Base-by-base conservation (phyloP, 1,140 invertebrate species). In the Drosophila eugracilis region DNA sequence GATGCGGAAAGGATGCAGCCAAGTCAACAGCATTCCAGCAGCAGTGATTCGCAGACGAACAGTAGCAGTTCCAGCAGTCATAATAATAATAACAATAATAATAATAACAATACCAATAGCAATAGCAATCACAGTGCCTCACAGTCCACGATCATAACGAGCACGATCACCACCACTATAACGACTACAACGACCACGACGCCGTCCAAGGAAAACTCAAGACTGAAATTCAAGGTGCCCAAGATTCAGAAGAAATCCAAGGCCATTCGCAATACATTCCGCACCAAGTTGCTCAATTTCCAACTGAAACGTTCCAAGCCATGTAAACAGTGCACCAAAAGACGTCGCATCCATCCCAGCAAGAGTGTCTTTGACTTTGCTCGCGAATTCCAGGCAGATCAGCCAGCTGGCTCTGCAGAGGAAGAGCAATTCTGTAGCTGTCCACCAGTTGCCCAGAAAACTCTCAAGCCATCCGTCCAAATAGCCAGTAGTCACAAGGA, bases 191-290 rank as follows among this genome's bases (percentile, higher is more conserved):
- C 74, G 24, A 52, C 69, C 14, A 66, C 69, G 45, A 89, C 74
- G 66, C 89, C 89, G 84, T 89, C 89, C 89, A 90, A 90, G 67
- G 89, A 89, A 55, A 70, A 59, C 37, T 83, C 89, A 75, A 90
- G 84, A 80, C 86, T 90, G 74, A 90, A 90, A 76, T 84, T 90
- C n/a, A 91, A 91, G 75, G 90, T 91, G 77, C 84, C 90, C 57
- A 91, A 91, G 44, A 90, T 91, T 48, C 81, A 89, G 47, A 91
- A 91, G 70, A 90, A 91, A 73, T 91, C 90, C 3, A 91, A 91
- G 77, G 86, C 88, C 41, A 89, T 91, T 32, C 81, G 89, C 15
- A 84, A 91, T 17, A 91, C 90, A 80, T 91, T 91, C 77, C 90
- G 90, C 22, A 63, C 76, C 55, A 91, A 90, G 53, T 12, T 91